A percentile compares a stretch with the other conserved stretches of the same genome.
These are phyloP conservation scores for Melipona bicolor DNA, from an alignment of 2,888 invertebrate genomes.

Conservation along the genomic window DNA sequence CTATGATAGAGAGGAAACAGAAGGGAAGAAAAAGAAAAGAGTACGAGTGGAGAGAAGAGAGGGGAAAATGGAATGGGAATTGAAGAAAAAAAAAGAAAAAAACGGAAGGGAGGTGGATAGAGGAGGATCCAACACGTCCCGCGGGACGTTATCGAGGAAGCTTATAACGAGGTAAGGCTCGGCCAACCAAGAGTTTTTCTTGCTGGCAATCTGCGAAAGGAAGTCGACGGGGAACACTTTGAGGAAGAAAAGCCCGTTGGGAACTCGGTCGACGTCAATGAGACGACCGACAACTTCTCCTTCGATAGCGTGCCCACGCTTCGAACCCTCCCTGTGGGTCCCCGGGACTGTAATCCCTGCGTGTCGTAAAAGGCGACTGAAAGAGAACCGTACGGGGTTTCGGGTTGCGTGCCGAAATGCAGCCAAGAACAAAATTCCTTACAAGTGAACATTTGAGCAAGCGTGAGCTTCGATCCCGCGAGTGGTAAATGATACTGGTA, in stretches of 20 bases:
- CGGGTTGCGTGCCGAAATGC: too few relatives aligned
- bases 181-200: constrained; percentile 47
- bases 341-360: too few relatives aligned
- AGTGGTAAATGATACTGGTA: too few relatives aligned
- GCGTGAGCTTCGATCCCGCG: too few relatives aligned
- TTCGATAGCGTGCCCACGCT: constrained; percentile 27
- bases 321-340: neutral
- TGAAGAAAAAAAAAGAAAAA: neutral
- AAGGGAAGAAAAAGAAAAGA: neutral
- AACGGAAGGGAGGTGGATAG: neutral
- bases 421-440: too few relatives aligned
- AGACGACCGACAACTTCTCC: constrained; percentile 57
- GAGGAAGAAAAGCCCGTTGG: constrained; percentile 56
- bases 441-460: too few relatives aligned
- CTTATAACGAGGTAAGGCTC: constrained; percentile 63
- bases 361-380: too few relatives aligned
- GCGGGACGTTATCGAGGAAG: constrained; percentile 54
- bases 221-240: constrained; percentile 53
- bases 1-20: neutral
- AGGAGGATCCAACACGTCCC: constrained; percentile 40
- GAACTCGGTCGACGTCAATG: constrained; percentile 62
- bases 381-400: too few relatives aligned
- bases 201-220: constrained; percentile 56
- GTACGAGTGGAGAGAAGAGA: neutral
- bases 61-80: too few relatives aligned